phyloP scores from a whole-genome alignment of 2,113 vertebrate genomes.

The Vulpes ferrilata region DNA sequence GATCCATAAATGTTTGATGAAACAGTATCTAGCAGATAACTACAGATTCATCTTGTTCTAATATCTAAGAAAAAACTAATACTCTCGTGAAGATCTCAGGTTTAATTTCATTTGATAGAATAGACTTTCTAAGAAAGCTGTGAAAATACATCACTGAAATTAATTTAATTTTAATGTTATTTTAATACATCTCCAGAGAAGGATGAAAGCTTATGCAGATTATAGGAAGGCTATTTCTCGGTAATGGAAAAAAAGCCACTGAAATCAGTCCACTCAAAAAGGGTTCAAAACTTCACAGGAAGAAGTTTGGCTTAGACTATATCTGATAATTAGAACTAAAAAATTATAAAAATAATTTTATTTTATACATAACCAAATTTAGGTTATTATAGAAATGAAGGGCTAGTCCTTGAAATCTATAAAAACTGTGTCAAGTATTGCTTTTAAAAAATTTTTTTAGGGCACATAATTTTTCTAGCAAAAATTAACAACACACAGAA shows the following conservation, averaged over 20 bases:
- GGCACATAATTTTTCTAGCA: background rate
- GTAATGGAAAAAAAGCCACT: background rate
- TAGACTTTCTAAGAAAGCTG: background rate
- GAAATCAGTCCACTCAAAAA: background rate
- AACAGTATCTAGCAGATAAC: background rate
- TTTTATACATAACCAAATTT: background rate
- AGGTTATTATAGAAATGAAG: background rate
- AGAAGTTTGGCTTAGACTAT: background rate
- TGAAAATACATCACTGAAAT: background rate
- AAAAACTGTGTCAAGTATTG: background rate
- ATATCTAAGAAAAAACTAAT: background rate
- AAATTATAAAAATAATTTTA: conserved; percentile 23
- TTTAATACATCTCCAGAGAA: background rate
- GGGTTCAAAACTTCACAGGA: background rate
- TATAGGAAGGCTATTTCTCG: background rate
- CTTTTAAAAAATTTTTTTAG: background rate
- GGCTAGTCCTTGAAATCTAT: background rate
- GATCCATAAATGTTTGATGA: background rate
- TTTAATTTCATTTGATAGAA: background rate
- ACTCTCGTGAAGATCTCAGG: background rate
- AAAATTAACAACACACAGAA: background rate
- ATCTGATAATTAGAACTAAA: background rate
- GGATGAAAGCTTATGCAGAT: background rate
- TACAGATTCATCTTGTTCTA: background rate
- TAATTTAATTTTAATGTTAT: too few relatives aligned